Base-by-base conservation (phyloP, 2,113 vertebrate species). In the Onychostoma macrolepis region DNA sequence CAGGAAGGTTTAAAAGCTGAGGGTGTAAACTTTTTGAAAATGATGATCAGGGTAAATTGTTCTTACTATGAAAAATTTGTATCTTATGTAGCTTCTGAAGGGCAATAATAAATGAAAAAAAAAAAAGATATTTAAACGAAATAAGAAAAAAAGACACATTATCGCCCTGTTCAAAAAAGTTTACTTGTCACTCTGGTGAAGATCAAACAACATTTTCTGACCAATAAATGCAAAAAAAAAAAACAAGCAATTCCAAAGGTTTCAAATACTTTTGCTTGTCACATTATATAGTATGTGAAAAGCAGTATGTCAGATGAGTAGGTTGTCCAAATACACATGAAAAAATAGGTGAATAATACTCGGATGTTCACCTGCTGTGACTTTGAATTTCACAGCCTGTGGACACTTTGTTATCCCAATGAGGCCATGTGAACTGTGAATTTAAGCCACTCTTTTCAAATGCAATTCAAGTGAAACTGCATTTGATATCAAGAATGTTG, bases 291-390 rank as follows among this genome's bases (percentile, higher is more conserved):
- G 10, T 43, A 26, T 75, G 24, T 3, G 72, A 26, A 75, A 75
- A 13, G 1, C 21, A 43, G 1, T 15, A 43, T 75, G 71, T 43
- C 24, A 75, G 41, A 45, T 75, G 38, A 6, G 2, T 43, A 75
- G 38, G 41, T 75, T 78, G 17, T 53, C 9, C 28, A 1, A 78
- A 30, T 78, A 78, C 48, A n/a, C 72, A 77, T 48, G 43, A 77
- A 77, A 77, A 3, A 30, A 13, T 17, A 78, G 28, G 6, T 53
- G 10, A 19, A 53, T 48, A 78, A 78, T 78, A 53, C 43, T 19
- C 28, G 76, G 76, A 53, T 78, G 26, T 53, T 78, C 6, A 78
- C 45, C 45, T 53, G 48, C 76, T 78, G 76, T 28, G 28, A 78
- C 13, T 19, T 4, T 38, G 69, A 78, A 50, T 19, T 30, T 50